Conservation (phyloP, 2,797 vertebrate species). For the Caiman crocodilus region DNA sequence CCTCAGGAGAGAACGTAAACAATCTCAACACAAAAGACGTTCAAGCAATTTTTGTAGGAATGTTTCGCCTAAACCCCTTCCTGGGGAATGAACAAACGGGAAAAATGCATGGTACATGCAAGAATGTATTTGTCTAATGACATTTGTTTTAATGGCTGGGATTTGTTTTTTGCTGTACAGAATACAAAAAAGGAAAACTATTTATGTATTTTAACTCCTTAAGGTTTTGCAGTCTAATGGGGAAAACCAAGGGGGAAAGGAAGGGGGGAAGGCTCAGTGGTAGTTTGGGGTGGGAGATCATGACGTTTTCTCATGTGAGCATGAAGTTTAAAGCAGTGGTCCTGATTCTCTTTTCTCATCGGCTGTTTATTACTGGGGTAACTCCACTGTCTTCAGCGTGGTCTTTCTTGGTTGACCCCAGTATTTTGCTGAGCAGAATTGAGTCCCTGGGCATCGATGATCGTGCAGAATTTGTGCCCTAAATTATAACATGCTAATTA, state of each 20-base stretch:
- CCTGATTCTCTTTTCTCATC: not conserved
- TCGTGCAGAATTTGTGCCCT: not conserved
- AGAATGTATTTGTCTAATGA: not conserved
- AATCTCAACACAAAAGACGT: not conserved
- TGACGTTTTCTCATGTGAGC: not conserved
- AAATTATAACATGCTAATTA: not conserved
- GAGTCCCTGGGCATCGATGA: not conserved
- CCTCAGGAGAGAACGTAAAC: not conserved
- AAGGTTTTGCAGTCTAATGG: too few species aligned
- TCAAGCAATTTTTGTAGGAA: not conserved
- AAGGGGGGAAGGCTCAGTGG: too few species aligned
- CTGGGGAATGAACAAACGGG: not conserved
- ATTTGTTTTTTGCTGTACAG: not conserved
- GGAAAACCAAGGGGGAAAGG: too few species aligned
- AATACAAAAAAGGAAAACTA: too few species aligned
- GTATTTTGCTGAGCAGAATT: too few species aligned
- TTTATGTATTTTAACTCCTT: too few species aligned
- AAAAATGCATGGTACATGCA: not conserved
- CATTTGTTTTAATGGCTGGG: not conserved
- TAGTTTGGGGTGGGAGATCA: not conserved
- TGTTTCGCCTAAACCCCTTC: not conserved
- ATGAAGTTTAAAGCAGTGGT: not conserved
- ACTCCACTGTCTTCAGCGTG: not conserved
- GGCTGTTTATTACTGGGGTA: too few species aligned
- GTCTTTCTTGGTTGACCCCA: rapidly evolving